A percentile compares a stretch with the other conserved stretches of the same genome.
Evolutionary conservation across 2,888 invertebrate species (phyloP).

Genomic region (Maniola hyperantus): DNA sequence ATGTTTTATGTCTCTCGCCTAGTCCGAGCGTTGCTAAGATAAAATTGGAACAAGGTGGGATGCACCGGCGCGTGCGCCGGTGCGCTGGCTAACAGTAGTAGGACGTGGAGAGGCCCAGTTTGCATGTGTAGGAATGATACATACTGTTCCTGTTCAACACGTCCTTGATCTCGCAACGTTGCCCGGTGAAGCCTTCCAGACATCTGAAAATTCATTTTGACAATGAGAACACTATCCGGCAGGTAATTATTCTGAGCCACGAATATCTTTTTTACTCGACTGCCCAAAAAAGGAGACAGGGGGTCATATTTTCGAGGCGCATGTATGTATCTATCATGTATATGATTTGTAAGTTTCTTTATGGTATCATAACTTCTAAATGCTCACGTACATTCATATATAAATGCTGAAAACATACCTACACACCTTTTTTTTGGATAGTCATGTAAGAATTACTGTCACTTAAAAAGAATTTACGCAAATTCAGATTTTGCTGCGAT

Average conservation of each 20-base stretch:
- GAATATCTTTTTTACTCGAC: too few species aligned
- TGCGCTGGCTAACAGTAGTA: conserved; percentile 87
- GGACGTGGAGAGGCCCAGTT: conserved; percentile 89
- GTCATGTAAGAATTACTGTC: too few species aligned
- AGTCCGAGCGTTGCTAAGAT: conserved; percentile 56
- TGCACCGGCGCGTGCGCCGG: conserved; percentile 45
- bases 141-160: conserved; percentile 89
- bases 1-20: conserved; percentile 40
- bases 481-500: too few species aligned
- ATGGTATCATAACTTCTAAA: too few species aligned
- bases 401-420: too few species aligned
- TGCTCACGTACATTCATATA: too few species aligned
- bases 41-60: conserved; percentile 75
- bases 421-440: too few species aligned
- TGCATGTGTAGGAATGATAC: conserved; percentile 91
- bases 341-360: too few species aligned
- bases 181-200: conserved; percentile 90
- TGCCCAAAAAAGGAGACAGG: too few species aligned
- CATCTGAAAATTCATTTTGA: conserved; percentile 82
- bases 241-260: neutral
- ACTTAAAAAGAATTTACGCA: too few species aligned
- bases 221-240: neutral
- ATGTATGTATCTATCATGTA: too few species aligned
- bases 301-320: too few species aligned
- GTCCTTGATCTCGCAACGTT: conserved; percentile 91